Conservation (phyloP, 2,888 invertebrate genomes). For the Brassicogethes aeneus region DNA sequence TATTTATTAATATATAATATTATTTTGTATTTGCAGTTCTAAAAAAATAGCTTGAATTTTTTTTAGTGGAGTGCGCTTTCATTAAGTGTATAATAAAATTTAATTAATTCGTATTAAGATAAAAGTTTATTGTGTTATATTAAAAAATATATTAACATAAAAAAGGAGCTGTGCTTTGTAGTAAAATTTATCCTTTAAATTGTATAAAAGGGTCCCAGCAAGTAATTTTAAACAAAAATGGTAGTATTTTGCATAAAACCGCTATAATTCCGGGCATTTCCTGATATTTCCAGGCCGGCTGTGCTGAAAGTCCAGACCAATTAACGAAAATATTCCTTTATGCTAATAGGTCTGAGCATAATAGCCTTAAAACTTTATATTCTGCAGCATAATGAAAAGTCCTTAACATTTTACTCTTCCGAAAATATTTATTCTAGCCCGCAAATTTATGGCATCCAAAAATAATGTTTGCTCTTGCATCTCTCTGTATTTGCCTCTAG, state of each 20-base stretch:
- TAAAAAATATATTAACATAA: conserved; percentile 4
- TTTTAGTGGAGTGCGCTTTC: background rate
- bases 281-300: conserved; percentile 27
- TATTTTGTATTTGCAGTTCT: too few relatives aligned
- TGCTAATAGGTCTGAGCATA: conserved; percentile 40
- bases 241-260: conserved; percentile 32
- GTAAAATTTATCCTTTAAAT: conserved; percentile 24
- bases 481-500: conserved; percentile 33
- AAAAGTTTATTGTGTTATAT: background rate
- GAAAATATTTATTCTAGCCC: conserved; percentile 44
- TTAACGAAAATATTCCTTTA: conserved; percentile 42
- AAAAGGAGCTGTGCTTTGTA: conserved; percentile 14
- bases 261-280: conserved; percentile 32
- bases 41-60: background rate
- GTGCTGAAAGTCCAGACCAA: conserved; percentile 34
- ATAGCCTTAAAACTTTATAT: conserved; percentile 42
- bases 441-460: conserved; percentile 43
- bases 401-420: conserved; percentile 43
- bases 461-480: conserved; percentile 41
- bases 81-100: too few relatives aligned
- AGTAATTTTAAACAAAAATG: conserved; percentile 31
- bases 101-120: background rate
- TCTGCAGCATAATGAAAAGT: conserved; percentile 42
- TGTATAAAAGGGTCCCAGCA: conserved; percentile 22
- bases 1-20: too few relatives aligned